These are phyloP conservation scores for Criorhina ranunculi DNA, from an alignment of 2,888 invertebrate species.

Conservation along the genomic window DNA sequence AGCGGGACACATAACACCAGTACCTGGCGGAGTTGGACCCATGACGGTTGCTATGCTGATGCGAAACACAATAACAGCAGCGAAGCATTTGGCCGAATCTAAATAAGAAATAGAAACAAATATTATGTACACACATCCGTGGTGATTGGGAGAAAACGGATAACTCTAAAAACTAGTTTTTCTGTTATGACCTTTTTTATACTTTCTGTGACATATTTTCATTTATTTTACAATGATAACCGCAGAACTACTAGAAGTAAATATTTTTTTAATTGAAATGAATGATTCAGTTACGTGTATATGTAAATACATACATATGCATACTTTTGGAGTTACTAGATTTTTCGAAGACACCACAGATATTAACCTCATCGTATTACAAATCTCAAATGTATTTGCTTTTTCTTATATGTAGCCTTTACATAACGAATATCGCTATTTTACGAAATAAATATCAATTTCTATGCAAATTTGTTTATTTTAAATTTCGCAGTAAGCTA, in stretches of 20 bases:
- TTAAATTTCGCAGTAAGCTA: background rate
- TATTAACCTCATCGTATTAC: background rate
- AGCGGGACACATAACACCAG: conserved; percentile 94
- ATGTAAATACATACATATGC: too few species aligned
- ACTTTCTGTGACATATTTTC: too few species aligned
- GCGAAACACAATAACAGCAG: conserved; percentile 93
- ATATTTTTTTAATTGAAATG: too few species aligned
- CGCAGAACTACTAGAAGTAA: too few species aligned
- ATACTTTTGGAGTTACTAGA: too few species aligned
- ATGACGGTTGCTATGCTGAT: conserved; percentile 98
- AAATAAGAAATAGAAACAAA: conserved; percentile 20
- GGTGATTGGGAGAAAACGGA: too few species aligned
- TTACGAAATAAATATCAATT: background rate
- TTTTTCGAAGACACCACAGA: background rate
- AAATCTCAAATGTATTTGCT: conserved; percentile 11
- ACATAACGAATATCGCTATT: background rate
- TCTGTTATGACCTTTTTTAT: too few species aligned
- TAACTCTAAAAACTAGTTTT: too few species aligned
- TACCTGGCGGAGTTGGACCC: conserved; percentile 96
- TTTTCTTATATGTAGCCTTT: conserved; percentile 2
- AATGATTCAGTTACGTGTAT: too few species aligned
- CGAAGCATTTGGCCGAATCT: conserved; percentile 84
- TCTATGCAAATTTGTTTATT: background rate
- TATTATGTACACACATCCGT: too few species aligned
- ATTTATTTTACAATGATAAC: too few species aligned